Evolutionary conservation across 2,797 vertebrate genomes (phyloP), one percentile per base, ranked within the genome.

Genomic region (Phrynocephalus guinanensis): DNA sequence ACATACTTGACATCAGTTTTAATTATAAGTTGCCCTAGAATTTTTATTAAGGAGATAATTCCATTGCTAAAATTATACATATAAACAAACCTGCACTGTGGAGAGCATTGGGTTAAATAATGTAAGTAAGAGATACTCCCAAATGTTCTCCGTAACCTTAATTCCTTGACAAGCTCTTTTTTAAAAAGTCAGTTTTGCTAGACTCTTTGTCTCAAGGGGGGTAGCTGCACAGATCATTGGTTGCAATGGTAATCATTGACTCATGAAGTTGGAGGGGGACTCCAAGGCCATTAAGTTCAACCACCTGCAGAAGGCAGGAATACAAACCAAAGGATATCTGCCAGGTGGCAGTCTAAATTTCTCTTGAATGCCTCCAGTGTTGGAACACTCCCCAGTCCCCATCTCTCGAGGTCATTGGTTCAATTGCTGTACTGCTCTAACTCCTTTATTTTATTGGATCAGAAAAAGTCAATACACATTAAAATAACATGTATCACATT

Each of bases 121-220:
- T n/a, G 30, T 83, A 72, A 72, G 68, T 24, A 72, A n/a, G 24
- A 83, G 44, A 24, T 72, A 60, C 38, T 56, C 82, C 48, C 68
- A 72, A 33, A 72, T 52, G 50, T 16, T 83, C n/a, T 52, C 44
- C 52, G 18, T 83, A 72, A 56, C 68, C 20, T 33, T 83, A 71
- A 72, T 83, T 83, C 72, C 50, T 70, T 70, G 16, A 70, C 28
- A 83, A n/a, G 38, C 80, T 83, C 28, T 44, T 56, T 81, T 50
- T 33, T 26, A 7, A 26, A 82, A 26, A 18, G 38, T 20, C 8
- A 20, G 67, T 3, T 48, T 3, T 82, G 70, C 8, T 56, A 56
- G 52, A 13, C 52, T 56, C 52, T 56, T 56, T 9, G 22, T 33
- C 22, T 5, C 13, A 30, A 60, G 22, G 33, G 52, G 6, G 15